Conservation (phyloP, 2,113 vertebrate genomes). For the Entomyzon cyanotis region DNA sequence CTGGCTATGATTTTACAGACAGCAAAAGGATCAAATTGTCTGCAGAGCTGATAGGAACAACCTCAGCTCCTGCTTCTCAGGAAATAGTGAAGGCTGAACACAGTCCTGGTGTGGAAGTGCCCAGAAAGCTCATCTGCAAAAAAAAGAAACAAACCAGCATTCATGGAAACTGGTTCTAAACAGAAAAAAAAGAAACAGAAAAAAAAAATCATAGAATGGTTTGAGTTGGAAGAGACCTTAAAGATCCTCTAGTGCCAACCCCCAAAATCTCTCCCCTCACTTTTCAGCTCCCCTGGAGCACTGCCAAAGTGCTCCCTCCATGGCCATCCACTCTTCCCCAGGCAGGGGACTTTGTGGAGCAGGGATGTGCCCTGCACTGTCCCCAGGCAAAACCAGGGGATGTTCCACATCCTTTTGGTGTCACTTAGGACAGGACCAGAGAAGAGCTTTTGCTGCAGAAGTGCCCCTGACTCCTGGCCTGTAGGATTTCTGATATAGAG, state of each 20-base stretch:
- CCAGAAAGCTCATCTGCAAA: neutral
- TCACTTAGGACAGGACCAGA: fast-evolving
- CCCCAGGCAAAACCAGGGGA: neutral
- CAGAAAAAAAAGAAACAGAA: neutral
- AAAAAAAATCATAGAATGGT: neutral
- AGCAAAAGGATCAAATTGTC: neutral
- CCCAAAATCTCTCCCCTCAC: neutral
- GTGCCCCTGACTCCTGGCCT: neutral
- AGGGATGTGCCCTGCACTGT: neutral
- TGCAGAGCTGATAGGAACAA: neutral
- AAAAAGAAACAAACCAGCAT: neutral
- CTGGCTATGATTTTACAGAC: neutral
- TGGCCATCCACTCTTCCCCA: neutral
- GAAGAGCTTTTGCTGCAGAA: neutral
- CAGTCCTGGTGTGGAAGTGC: neutral
- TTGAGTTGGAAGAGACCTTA: neutral
- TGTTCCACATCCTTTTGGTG: neutral
- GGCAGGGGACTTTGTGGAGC: neutral
- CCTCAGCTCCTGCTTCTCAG: neutral
- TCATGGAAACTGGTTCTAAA: neutral
- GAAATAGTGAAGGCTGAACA: neutral
- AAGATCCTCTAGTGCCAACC: neutral
- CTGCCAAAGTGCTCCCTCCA: neutral
- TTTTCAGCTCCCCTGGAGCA: neutral
- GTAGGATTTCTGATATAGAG: too few species aligned